Conservation (phyloP, 2,113 vertebrate genomes). For the Lichenostomus cassidix region DNA sequence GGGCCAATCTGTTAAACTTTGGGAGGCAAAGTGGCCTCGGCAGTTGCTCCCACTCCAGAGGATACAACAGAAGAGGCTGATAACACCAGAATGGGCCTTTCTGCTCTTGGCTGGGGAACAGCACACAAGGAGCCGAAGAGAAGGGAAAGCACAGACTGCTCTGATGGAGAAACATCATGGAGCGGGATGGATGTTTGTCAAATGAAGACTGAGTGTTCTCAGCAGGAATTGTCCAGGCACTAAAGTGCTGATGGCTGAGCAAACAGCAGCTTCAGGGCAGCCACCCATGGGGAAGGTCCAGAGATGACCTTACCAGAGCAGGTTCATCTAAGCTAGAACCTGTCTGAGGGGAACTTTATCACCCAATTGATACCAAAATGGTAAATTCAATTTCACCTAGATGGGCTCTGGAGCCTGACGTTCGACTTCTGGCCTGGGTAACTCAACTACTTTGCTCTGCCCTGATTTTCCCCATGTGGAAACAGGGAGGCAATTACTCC, state of each 20-base stretch:
- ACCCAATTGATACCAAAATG: no score
- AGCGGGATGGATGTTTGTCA: not conserved
- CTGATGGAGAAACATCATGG: fast-evolving
- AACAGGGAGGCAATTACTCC: not conserved
- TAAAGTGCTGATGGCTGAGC: not conserved
- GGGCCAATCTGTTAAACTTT: slow-evolving; percentile 66
- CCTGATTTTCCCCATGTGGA: not conserved
- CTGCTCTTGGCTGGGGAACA: slow-evolving; percentile 32
- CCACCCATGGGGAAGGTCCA: not conserved
- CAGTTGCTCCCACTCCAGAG: not conserved
- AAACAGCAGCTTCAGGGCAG: not conserved
- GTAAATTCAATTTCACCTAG: no score
- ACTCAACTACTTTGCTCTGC: not conserved
- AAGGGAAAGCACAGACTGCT: not conserved
- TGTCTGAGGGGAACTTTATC: not conserved
- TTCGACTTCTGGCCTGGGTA: not conserved
- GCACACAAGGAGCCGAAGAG: not conserved
- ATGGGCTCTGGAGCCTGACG: not conserved
- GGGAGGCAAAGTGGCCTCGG: slow-evolving; percentile 59
- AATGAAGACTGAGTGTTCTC: fast-evolving
- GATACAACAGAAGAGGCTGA: slow-evolving; percentile 46
- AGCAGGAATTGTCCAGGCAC: not conserved
- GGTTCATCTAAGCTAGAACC: no score
- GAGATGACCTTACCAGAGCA: not conserved
- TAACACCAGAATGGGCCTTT: slow-evolving; percentile 31